Base-by-base conservation (phyloP, 1,140 invertebrate genomes). In the Brachionus paranguensis region DNA sequence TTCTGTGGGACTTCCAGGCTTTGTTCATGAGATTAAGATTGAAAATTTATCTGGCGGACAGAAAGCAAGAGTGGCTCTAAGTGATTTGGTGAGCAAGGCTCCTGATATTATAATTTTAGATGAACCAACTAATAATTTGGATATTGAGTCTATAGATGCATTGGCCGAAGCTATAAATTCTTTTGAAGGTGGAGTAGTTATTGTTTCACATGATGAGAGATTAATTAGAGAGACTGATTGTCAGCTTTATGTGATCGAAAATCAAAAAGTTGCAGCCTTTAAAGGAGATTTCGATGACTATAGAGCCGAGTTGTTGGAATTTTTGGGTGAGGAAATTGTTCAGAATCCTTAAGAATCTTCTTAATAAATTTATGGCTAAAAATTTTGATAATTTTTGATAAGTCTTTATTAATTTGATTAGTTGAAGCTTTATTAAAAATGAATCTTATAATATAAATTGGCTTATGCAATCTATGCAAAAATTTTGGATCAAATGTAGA, bases 251-350 rank as follows among this genome's bases (percentile, higher is more conserved):
- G 94, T 99, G 29, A 97, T 99, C 24, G 97, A 99, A 90, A 93
- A 97, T 86, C 94, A 96, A 89, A 93, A 92, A 6, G 97, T 98
- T 68, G 94, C 94, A 86, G 96, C 98, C 92, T 94, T 99, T 84
- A 96, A 98, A 87, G 97, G 97, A 11, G 96, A 96, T 87, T 99
- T 99, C 90, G 97, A 99, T 89, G 96, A 98, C 87, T 99, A 99
- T 88, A 93, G 97, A 85, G 95, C 95, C 88, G 97, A 99, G 90
- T 90, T 99, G 12, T 90, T 99, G 84, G 95, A 97, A 86, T 93
- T 94, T 87, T 91, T 99, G 8, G 97, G 96, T 68, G 97, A 99
- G 76, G 86, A 88, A 84, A 86, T 90, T 37, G 64, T 41, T 11
- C 12, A 33, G 8, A 86, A 85, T 65, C 85, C 85, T 2, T 24